A percentile compares a stretch with the other conserved stretches of the same genome.
Conservation (phyloP, 2,113 vertebrate species). For the Tragelaphus buxtoni region DNA sequence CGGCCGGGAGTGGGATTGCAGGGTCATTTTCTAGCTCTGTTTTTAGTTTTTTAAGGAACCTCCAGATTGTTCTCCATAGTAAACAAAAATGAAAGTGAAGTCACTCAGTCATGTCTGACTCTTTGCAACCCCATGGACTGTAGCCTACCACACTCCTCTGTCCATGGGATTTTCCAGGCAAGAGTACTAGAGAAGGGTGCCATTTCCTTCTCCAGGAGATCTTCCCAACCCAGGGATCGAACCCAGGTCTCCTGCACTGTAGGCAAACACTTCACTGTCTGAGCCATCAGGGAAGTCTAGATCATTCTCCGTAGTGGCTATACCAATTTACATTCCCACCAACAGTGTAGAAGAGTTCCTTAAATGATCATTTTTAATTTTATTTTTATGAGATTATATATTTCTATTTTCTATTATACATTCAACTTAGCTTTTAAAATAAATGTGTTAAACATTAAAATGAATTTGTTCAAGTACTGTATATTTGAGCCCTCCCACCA, state of each 20-base stretch:
- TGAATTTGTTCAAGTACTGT: not conserved
- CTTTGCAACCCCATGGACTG: not conserved
- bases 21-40: not conserved
- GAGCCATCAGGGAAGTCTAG: not conserved
- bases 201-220: not conserved
- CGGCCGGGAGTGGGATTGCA: not conserved
- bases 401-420: not conserved
- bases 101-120: not conserved
- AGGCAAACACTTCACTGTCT: not conserved
- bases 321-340: not conserved
- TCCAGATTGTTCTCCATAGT: not conserved
- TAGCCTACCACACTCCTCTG: not conserved
- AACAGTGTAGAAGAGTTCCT: not conserved
- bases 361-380: not conserved
- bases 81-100: not conserved
- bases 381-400: not conserved
- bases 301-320: not conserved
- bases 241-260: rapidly evolving
- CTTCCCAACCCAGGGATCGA: not conserved
- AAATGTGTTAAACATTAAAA: not conserved
- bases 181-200: not conserved
- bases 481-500: not conserved
- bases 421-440: not conserved
- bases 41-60: not conserved
- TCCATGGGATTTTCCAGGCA: not conserved